Conservation (phyloP, 2,113 vertebrate genomes). For the Gadus macrocephalus region DNA sequence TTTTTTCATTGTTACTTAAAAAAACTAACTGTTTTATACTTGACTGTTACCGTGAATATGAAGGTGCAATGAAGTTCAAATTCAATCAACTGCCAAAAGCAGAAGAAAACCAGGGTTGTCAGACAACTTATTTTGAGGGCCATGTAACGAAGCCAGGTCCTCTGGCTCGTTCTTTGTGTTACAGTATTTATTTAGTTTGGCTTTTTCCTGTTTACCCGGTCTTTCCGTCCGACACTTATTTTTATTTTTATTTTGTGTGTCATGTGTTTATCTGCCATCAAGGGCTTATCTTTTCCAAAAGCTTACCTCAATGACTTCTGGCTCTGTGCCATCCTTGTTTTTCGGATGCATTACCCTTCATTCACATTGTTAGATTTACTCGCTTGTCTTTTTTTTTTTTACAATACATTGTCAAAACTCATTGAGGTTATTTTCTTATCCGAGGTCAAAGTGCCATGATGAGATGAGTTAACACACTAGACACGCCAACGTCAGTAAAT, state of each 20-base stretch:
- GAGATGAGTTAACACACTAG: too few species aligned
- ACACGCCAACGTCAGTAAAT: too few species aligned
- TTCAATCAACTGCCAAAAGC: conserved; percentile 12
- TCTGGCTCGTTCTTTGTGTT: conserved; percentile 23
- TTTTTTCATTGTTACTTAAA: conserved; percentile 28
- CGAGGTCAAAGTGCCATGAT: too few species aligned
- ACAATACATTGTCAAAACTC: too few species aligned
- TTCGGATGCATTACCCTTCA: neutral
- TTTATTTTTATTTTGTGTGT: too few species aligned
- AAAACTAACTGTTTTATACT: conserved; percentile 37
- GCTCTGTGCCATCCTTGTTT: conserved; percentile 16
- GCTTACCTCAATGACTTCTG: conserved; percentile 49
- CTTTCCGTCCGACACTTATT: conserved; percentile 35
- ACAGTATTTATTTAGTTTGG: conserved; percentile 33
- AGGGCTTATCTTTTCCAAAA: conserved; percentile 42
- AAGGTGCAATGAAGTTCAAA: conserved; percentile 63
- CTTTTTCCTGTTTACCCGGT: conserved; percentile 28
- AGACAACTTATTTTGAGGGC: neutral
- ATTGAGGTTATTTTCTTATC: too few species aligned
- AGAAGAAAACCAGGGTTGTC: conserved; percentile 51
- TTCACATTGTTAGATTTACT: neutral
- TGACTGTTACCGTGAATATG: conserved; percentile 57
- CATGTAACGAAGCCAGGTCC: conserved; percentile 15
- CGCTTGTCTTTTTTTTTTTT: too few species aligned
- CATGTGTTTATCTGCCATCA: conserved; percentile 28